phyloP scores from a whole-genome alignment of 2,113 vertebrate species.

The Scolopax mira region DNA sequence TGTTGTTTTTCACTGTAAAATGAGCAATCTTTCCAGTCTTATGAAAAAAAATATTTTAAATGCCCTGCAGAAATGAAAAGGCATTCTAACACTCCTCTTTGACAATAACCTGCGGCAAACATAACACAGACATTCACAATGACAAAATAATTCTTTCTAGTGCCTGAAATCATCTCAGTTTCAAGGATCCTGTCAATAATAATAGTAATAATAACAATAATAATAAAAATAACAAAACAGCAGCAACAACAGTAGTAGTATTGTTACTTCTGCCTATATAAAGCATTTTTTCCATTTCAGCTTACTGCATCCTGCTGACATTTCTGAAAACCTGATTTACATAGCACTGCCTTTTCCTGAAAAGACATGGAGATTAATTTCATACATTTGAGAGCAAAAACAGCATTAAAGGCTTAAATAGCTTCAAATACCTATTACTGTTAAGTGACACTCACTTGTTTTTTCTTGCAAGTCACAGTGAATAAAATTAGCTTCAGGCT shows the following conservation, averaged over 20 bases:
- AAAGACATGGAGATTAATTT: slow-evolving; percentile 12
- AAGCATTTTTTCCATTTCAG: background rate
- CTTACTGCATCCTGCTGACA: background rate
- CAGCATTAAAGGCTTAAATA: background rate
- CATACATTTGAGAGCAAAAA: background rate
- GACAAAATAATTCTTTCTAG: background rate
- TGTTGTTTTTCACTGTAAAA: background rate
- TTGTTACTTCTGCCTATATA: background rate
- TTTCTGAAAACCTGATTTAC: background rate
- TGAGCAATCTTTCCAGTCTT: background rate
- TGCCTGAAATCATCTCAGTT: background rate
- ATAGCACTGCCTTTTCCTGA: background rate
- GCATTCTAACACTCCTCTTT: background rate
- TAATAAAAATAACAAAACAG: background rate
- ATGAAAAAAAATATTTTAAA: background rate
- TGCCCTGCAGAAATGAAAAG: background rate
- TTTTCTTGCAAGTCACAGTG: background rate
- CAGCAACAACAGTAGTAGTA: background rate
- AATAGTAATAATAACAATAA: background rate
- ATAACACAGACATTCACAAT: background rate
- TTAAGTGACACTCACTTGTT: background rate
- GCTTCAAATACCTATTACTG: background rate
- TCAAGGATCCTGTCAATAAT: background rate
- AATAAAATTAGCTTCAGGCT: background rate
- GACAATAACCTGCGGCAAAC: background rate